Percentiles rank a stretch among this genome's conserved stretches.
phyloP scores from a whole-genome alignment of 2,888 invertebrate species.

The Archips xylosteana region DNA sequence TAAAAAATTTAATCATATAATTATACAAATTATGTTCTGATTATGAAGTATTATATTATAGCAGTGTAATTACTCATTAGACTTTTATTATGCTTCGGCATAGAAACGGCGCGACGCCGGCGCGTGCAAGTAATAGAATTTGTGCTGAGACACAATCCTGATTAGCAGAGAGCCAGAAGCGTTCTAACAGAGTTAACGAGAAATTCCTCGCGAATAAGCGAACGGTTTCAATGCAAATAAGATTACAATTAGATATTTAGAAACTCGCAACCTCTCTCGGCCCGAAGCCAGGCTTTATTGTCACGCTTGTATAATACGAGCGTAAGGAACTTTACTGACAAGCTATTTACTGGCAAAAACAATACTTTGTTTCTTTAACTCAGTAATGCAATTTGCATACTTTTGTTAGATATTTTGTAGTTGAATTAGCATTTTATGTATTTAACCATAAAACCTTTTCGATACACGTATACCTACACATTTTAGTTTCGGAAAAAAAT shows the following conservation, averaged over 20 bases:
- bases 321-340: not conserved
- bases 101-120: not conserved
- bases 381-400: not conserved
- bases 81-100: constrained; percentile 15
- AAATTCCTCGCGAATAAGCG: constrained; percentile 55
- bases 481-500: too few relatives aligned
- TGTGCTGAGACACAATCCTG: constrained; percentile 43
- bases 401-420: not conserved
- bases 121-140: constrained; percentile 27
- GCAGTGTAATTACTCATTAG: constrained; percentile 6
- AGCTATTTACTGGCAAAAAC: constrained; percentile 11
- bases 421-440: not conserved
- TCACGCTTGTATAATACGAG: constrained; percentile 46
- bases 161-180: constrained; percentile 41
- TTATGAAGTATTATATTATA: constrained; percentile 5
- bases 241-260: constrained; percentile 72
- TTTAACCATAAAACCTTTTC: too few relatives aligned
- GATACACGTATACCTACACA: too few relatives aligned
- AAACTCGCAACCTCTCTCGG: constrained; percentile 61
- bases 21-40: not conserved
- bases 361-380: constrained; percentile 4
- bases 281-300: constrained; percentile 61
- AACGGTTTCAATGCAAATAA: constrained; percentile 70
- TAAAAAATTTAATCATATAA: not conserved
- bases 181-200: constrained; percentile 49